Evolutionary conservation across 2,888 invertebrate genomes (phyloP).

Genomic region (Drosophila pseudotalamancana): DNA sequence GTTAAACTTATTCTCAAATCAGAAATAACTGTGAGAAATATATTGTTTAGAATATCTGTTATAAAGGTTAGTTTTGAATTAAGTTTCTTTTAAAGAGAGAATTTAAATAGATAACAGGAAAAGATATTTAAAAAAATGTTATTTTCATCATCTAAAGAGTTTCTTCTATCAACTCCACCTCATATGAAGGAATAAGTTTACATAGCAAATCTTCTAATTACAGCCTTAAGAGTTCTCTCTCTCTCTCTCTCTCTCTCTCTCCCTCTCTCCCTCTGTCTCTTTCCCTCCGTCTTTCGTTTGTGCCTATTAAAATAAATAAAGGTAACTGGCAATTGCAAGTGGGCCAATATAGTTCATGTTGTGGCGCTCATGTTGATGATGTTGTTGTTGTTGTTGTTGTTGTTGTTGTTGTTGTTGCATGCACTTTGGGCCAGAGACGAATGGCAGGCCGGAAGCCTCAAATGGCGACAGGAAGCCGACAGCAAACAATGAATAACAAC

Average conservation of each 20-base stretch:
- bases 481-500: constrained; percentile 60
- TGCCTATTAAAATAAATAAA: constrained; percentile 15
- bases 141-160: too few relatives aligned
- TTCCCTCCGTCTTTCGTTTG: neutral
- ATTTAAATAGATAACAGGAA: too few relatives aligned
- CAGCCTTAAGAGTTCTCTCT: neutral
- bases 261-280: neutral
- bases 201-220: neutral
- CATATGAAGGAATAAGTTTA: too few relatives aligned
- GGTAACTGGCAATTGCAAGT: constrained; percentile 41
- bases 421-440: constrained; percentile 36
- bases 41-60: too few relatives aligned
- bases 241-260: neutral
- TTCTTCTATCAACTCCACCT: too few relatives aligned
- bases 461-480: constrained; percentile 69
- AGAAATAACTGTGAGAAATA: too few relatives aligned
- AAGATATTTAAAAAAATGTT: too few relatives aligned
- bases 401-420: constrained; percentile 1
- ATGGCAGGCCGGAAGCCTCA: constrained; percentile 63
- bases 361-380: neutral
- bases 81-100: too few relatives aligned
- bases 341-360: constrained; percentile 21
- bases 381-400: neutral
- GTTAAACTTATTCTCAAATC: too few relatives aligned
- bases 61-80: too few relatives aligned